phyloP scores from a whole-genome alignment of 2,797 vertebrate genomes.

The Leptatherina wallacei region DNA sequence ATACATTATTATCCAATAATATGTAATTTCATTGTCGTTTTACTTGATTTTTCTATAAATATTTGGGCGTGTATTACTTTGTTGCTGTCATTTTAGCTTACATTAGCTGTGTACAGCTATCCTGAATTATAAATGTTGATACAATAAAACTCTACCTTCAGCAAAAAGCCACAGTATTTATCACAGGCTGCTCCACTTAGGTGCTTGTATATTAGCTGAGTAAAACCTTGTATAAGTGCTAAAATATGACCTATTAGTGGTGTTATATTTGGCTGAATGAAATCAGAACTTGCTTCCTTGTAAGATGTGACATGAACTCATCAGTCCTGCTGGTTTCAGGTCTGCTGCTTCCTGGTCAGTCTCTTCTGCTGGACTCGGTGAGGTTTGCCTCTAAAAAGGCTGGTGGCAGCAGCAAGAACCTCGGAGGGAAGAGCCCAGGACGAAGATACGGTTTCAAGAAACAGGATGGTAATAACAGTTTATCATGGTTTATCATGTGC shows the following conservation, averaged over 20 bases:
- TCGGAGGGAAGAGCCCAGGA: slow-evolving; percentile 89
- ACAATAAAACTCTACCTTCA: background rate
- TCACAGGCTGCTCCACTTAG: background rate
- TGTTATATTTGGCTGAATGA: background rate
- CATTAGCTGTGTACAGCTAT: background rate
- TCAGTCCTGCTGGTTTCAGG: slow-evolving; percentile 51
- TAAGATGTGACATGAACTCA: background rate
- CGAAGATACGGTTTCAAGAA: slow-evolving; percentile 90
- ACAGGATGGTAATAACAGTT: slow-evolving; percentile 82
- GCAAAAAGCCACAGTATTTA: background rate
- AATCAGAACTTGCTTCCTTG: background rate
- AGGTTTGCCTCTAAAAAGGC: slow-evolving; percentile 92
- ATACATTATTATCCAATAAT: background rate
- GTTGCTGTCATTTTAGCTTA: background rate
- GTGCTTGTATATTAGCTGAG: background rate
- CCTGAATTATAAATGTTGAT: background rate
- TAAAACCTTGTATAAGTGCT: background rate
- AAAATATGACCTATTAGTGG: background rate
- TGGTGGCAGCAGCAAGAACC: slow-evolving; percentile 89
- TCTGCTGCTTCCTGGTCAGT: slow-evolving; percentile 60
- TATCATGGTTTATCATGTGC: no score
- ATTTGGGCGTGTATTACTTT: background rate
- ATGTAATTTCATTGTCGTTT: background rate
- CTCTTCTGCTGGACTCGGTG: slow-evolving; percentile 60
- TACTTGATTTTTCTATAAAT: background rate